These are phyloP conservation scores for Notodromas monacha DNA, from an alignment of 2,888 invertebrate species.

Conservation along the genomic window DNA sequence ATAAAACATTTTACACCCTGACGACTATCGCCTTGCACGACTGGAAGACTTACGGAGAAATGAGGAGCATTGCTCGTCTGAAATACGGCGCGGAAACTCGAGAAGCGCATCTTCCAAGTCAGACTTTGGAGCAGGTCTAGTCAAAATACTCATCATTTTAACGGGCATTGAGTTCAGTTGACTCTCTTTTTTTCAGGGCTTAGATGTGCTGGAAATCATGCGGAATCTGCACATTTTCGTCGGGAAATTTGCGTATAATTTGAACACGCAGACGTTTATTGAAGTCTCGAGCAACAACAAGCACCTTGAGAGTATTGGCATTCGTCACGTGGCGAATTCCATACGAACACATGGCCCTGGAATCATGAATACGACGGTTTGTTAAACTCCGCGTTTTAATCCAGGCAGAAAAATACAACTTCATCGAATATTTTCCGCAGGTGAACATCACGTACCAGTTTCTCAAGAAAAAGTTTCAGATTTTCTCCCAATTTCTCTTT, in stretches of 20 bases:
- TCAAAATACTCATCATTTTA: not conserved
- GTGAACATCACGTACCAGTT: conserved; percentile 74
- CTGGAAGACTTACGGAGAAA: conserved; percentile 87
- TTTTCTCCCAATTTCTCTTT: conserved; percentile 82
- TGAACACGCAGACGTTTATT: conserved; percentile 82
- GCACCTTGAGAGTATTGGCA: conserved; percentile 73
- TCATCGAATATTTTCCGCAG: conserved; percentile 12
- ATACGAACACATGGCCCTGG: conserved; percentile 86
- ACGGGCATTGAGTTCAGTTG: too few species aligned
- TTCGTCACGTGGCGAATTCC: conserved; percentile 78
- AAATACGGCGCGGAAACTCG: conserved; percentile 45
- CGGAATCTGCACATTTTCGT: conserved; percentile 81
- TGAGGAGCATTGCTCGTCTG: conserved; percentile 61
- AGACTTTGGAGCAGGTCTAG: conserved; percentile 60
- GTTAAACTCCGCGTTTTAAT: too few species aligned
- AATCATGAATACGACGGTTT: conserved; percentile 67
- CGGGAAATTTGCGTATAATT: conserved; percentile 63
- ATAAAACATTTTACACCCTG: conserved; percentile 78
- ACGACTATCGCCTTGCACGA: conserved; percentile 88
- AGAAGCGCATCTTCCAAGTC: conserved; percentile 78
- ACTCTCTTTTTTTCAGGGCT: conserved; percentile 31
- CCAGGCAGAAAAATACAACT: too few species aligned
- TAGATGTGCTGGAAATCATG: conserved; percentile 89
- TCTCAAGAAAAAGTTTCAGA: conserved; percentile 59
- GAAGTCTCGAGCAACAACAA: conserved; percentile 68